phyloP scores from a whole-genome alignment of 2,888 invertebrate species.

The Pediacus dermestoides region DNA sequence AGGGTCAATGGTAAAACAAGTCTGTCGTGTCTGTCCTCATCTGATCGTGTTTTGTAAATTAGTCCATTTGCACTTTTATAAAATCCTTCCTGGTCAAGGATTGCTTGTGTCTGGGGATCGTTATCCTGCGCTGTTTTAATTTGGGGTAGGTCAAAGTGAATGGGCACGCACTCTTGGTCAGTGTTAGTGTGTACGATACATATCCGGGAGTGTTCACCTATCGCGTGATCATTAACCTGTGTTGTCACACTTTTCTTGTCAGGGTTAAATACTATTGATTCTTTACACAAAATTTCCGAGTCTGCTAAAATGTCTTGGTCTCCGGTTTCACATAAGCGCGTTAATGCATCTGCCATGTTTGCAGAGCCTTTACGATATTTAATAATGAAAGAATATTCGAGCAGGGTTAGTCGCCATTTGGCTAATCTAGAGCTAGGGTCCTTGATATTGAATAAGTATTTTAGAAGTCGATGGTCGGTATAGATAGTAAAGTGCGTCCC shows the following conservation, averaged over 20 bases:
- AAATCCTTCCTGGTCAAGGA: slow-evolving; percentile 6
- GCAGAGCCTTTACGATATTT: slow-evolving; percentile 10
- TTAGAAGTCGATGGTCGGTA: slow-evolving; percentile 13
- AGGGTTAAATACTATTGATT: too few relatives aligned
- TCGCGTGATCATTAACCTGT: too few relatives aligned
- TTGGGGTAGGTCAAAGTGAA: slow-evolving; percentile 1
- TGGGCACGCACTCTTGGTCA: too few relatives aligned
- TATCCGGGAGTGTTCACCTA: too few relatives aligned
- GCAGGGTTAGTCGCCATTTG: slow-evolving; percentile 9
- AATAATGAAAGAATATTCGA: slow-evolving; percentile 12
- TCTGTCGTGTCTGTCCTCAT: slow-evolving; percentile 11
- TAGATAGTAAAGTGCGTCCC: slow-evolving; percentile 13
- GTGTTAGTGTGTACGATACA: too few relatives aligned
- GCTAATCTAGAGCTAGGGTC: slow-evolving; percentile 15
- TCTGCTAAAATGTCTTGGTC: neutral
- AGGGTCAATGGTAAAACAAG: slow-evolving; percentile 15
- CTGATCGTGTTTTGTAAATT: slow-evolving; percentile 11
- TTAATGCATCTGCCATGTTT: slow-evolving; percentile 14
- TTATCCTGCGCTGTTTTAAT: neutral
- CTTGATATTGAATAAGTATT: slow-evolving; percentile 14
- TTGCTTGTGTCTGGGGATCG: neutral
- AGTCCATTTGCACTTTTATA: slow-evolving; percentile 16
- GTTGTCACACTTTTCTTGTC: too few relatives aligned
- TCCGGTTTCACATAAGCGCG: slow-evolving; percentile 6
- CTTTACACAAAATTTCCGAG: too few relatives aligned